Percentiles rank a stretch among this genome's conserved stretches.
These are phyloP conservation scores for Meleagris gallopavo DNA, from an alignment of 2,113 vertebrate genomes.

Conservation along the genomic window DNA sequence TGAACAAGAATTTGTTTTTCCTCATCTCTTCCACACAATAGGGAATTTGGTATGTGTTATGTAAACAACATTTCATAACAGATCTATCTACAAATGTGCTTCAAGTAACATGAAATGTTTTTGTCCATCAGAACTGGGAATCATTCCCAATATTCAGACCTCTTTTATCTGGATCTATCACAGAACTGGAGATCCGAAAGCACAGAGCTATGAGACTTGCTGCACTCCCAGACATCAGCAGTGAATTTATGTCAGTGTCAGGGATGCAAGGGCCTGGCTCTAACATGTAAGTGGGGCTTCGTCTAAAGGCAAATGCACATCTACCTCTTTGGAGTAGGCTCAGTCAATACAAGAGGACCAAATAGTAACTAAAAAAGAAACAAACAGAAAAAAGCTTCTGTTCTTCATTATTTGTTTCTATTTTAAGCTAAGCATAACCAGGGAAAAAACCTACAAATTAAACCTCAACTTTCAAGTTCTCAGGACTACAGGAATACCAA, in stretches of 20 bases:
- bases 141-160: background rate
- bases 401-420: background rate
- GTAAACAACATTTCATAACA: background rate
- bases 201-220: background rate
- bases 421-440: background rate
- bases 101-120: background rate
- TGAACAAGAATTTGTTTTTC: background rate
- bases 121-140: background rate
- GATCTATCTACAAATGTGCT: background rate
- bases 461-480: background rate
- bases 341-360: background rate
- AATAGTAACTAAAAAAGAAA: background rate
- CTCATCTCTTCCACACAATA: background rate
- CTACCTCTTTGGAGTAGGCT: background rate
- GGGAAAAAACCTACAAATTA: background rate
- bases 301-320: background rate
- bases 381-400: background rate
- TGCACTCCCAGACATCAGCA: background rate
- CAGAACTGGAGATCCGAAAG: background rate
- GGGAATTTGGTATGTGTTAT: background rate
- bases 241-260: background rate
- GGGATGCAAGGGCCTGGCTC: background rate
- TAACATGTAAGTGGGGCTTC: background rate
- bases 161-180: background rate
- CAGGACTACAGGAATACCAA: background rate